A percentile compares a stretch with the other conserved stretches of the same genome.
Conservation (phyloP, 1,140 invertebrate species). For the Amphibalanus amphitrite region DNA sequence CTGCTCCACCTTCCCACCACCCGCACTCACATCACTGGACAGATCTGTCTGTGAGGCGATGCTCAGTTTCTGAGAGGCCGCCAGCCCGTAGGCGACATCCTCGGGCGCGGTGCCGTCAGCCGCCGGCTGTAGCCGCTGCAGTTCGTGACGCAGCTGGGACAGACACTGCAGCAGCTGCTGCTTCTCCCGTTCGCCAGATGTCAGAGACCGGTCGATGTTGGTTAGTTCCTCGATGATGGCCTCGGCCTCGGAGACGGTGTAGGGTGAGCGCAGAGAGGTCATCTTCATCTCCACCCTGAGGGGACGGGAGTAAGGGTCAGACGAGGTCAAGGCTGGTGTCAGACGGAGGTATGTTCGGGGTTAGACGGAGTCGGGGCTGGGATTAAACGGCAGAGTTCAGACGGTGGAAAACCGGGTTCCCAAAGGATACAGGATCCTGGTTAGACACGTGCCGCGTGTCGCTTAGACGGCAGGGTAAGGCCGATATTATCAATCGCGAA, state of each 20-base stretch:
- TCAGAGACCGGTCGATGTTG: conserved; percentile 79
- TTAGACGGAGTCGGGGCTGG: no score
- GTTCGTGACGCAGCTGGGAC: conserved; percentile 79
- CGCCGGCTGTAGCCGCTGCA: conserved; percentile 43
- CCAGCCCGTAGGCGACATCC: conserved; percentile 58
- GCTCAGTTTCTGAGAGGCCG: conserved; percentile 65
- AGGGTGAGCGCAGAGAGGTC: conserved; percentile 60
- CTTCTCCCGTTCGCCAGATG: conserved; percentile 78
- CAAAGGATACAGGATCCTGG: no score
- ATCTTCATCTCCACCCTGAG: conserved; percentile 87
- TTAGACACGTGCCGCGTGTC: no score
- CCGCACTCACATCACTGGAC: conserved; percentile 56
- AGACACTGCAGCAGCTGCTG: conserved; percentile 83
- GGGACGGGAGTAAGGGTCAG: no score
- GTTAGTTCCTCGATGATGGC: conserved; percentile 77
- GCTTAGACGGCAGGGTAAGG: no score
- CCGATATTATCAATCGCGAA: no score
- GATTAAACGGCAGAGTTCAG: no score
- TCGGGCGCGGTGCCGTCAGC: conserved; percentile 61
- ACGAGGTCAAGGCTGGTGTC: no score
- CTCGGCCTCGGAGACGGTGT: conserved; percentile 82
- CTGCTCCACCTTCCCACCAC: no score
- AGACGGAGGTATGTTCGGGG: no score
- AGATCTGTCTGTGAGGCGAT: conserved; percentile 90
- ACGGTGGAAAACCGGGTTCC: no score